phyloP scores from a whole-genome alignment of 2,113 vertebrate species.

The Protomyctophum bolini region DNA sequence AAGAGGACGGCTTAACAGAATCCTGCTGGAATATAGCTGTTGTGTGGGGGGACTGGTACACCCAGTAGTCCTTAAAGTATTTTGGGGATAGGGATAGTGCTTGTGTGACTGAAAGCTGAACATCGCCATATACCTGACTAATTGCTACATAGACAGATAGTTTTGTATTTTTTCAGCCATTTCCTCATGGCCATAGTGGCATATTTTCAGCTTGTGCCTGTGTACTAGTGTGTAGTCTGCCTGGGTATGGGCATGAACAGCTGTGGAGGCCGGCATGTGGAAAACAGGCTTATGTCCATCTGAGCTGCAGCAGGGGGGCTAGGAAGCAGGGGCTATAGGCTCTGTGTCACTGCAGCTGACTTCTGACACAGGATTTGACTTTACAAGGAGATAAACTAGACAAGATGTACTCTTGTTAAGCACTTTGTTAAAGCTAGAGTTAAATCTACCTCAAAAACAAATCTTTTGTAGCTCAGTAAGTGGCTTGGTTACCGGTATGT shows the following conservation, averaged over 20 bases:
- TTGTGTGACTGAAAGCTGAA: conserved; percentile 58
- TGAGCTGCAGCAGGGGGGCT: conserved; percentile 44
- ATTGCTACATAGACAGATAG: conserved; percentile 58
- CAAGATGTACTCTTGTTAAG: conserved; percentile 25
- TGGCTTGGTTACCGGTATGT: background rate
- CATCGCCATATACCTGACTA: conserved; percentile 51
- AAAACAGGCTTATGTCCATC: conserved; percentile 72
- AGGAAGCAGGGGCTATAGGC: conserved; percentile 11
- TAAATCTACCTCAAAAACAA: conserved; percentile 9
- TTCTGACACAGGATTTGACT: conserved; percentile 53
- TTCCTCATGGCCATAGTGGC: conserved; percentile 45
- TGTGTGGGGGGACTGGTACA: background rate
- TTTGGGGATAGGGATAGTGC: too few species aligned
- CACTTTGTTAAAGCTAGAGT: conserved; percentile 20
- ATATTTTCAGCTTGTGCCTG: conserved; percentile 60
- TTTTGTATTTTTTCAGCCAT: conserved; percentile 46
- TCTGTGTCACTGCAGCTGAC: conserved; percentile 58
- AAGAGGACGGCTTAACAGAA: conserved; percentile 11
- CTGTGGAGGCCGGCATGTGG: conserved; percentile 74
- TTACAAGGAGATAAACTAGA: conserved; percentile 30
- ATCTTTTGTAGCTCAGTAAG: background rate
- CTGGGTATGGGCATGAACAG: conserved; percentile 70
- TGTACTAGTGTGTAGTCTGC: conserved; percentile 65
- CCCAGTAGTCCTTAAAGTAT: too few species aligned
- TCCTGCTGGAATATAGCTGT: conserved; percentile 2